Percentiles rank a stretch among this genome's conserved stretches.
phyloP scores from a whole-genome alignment of 2,888 invertebrate genomes.

The Ichneumon xanthorius region DNA sequence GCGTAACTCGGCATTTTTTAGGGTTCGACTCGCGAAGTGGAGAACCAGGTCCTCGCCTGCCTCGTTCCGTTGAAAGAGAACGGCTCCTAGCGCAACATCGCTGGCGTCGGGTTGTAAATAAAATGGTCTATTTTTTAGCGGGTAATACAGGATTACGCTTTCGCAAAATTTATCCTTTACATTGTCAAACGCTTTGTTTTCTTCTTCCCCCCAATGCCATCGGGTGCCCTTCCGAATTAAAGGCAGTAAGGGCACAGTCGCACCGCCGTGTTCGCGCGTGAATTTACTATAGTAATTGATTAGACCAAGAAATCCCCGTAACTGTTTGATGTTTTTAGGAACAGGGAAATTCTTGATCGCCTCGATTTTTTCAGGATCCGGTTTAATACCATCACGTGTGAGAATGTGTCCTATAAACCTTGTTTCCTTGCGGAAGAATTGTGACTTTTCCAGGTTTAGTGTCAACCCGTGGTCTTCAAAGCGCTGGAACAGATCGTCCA shows the following conservation, averaged over 20 bases:
- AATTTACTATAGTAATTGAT: slow-evolving; percentile 66
- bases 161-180: slow-evolving; percentile 48
- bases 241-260: slow-evolving; percentile 44
- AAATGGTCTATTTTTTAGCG: background rate
- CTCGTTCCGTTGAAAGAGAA: slow-evolving; percentile 60
- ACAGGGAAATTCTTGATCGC: slow-evolving; percentile 63
- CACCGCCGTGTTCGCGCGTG: slow-evolving; percentile 45
- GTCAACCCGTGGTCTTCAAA: background rate
- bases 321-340: slow-evolving; percentile 62
- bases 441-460: slow-evolving; percentile 56
- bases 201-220: slow-evolving; percentile 43
- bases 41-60: slow-evolving; percentile 42
- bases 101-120: slow-evolving; percentile 58
- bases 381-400: slow-evolving; percentile 55
- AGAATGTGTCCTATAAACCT: slow-evolving; percentile 72
- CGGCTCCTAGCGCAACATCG: slow-evolving; percentile 62
- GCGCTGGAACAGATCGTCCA: background rate
- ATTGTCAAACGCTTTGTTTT: slow-evolving; percentile 38
- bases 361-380: slow-evolving; percentile 65
- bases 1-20: slow-evolving; percentile 54
- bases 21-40: slow-evolving; percentile 61
- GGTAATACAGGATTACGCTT: slow-evolving; percentile 37
- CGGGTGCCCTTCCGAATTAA: slow-evolving; percentile 59
- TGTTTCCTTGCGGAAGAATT: slow-evolving; percentile 61
- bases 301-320: slow-evolving; percentile 64